phyloP scores from a whole-genome alignment of 2,797 vertebrate genomes.

The Malacoraja senta region DNA sequence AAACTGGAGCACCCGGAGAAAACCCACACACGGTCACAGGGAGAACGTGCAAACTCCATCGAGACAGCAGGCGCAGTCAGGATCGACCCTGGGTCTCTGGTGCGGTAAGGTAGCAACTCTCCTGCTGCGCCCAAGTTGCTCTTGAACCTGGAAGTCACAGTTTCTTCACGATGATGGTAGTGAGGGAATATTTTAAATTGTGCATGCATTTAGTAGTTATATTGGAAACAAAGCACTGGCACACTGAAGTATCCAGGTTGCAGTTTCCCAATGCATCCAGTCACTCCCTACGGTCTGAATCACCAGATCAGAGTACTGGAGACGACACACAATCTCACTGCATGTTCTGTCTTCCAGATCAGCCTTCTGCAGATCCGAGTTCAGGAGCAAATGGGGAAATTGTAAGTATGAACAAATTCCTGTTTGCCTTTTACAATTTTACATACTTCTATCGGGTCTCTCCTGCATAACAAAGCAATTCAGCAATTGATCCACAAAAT shows the following conservation, averaged over 20 bases:
- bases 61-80: too few species aligned
- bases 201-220: not conserved
- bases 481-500: not conserved
- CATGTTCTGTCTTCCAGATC: not conserved
- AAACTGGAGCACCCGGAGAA: too few species aligned
- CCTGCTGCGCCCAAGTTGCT: too few species aligned
- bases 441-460: too few species aligned
- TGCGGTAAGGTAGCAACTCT: too few species aligned
- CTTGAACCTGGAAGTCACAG: too few species aligned
- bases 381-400: conserved; percentile 26
- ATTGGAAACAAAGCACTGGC: not conserved
- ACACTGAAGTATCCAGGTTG: too few species aligned
- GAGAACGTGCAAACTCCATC: too few species aligned
- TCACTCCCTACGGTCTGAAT: not conserved
- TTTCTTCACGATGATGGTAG: too few species aligned
- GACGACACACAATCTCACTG: not conserved
- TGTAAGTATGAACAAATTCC: not conserved
- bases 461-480: not conserved
- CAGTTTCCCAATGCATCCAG: not conserved
- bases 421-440: not conserved
- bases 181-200: not conserved
- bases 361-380: conserved; percentile 18
- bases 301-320: not conserved
- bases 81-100: too few species aligned
- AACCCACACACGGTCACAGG: too few species aligned